phyloP scores from a whole-genome alignment of 2,113 vertebrate species.

The Coptodon rendalli region DNA sequence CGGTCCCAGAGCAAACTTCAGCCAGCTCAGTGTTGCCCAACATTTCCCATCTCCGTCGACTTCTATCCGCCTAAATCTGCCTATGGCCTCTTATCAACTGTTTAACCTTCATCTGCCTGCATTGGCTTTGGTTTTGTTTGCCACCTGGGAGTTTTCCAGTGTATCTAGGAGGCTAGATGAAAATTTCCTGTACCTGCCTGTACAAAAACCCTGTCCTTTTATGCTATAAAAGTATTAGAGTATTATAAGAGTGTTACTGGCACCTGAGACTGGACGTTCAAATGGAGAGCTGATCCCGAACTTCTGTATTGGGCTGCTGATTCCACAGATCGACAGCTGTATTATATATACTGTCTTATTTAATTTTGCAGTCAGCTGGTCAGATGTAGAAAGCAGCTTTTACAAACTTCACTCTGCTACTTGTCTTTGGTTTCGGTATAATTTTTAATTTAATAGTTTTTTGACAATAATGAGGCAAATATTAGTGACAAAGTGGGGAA shows the following conservation, averaged over 20 bases:
- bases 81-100: not conserved
- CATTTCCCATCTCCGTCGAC: not conserved
- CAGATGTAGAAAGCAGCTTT: not conserved
- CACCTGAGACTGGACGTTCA: too few relatives aligned
- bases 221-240: too few relatives aligned
- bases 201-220: too few relatives aligned
- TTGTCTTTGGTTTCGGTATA: rapidly evolving
- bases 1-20: rapidly evolving
- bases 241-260: too few relatives aligned
- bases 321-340: too few relatives aligned
- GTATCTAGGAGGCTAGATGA: too few relatives aligned
- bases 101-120: not conserved
- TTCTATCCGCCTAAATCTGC: not conserved
- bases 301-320: too few relatives aligned
- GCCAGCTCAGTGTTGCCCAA: not conserved
- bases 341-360: too few relatives aligned
- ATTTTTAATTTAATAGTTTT: not conserved
- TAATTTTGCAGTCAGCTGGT: too few relatives aligned
- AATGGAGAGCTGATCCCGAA: too few relatives aligned
- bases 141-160: not conserved
- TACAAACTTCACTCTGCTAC: rapidly evolving
- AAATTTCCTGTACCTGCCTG: too few relatives aligned
- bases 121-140: not conserved
- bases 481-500: not conserved
- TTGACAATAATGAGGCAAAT: not conserved